Evolutionary conservation across 1,140 invertebrate species (phyloP), one percentile per base, ranked within the genome.

Genomic region (Lasioglossum baleicum): DNA sequence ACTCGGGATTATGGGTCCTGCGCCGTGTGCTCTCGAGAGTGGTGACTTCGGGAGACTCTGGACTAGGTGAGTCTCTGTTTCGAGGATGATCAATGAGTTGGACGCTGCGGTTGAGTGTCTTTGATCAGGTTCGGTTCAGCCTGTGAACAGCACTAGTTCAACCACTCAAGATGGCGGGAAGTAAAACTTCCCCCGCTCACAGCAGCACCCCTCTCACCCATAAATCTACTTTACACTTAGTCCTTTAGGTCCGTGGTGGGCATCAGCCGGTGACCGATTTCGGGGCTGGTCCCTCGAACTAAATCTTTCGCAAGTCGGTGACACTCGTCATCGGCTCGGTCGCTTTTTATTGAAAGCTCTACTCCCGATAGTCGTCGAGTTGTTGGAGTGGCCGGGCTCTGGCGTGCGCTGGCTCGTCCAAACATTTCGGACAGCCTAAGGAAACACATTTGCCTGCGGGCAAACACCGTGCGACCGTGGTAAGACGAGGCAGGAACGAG

Each of bases 381-480:
- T 87, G 87, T 89, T 87, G 90, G 63, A 40, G 56, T 70, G 44
- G 40, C 61, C 71, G 74, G 40, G 48, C 61, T 84, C 68, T 85
- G 20, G 53, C 61, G 74, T 48, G 87, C 74, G 63, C 78, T 82
- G 86, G 61, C 81, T 80, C 90, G 86, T 90, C 87, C 90, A 92
- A 92, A 92, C 91, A 91, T 91, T 88, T 90, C 86, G 87, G 88
- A 88, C 89, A 84, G 90, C 91, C 89, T 92, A 91, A 92, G 90
- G 90, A 92, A 93, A 93, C 91, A 90, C 90, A 92, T 93, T 93
- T 93, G 90, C 91, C 91, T 92, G 90, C 88, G 84, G 84, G 87
- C 90, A 92, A 92, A 92, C 88, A 79, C 70, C 69, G 51, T 15
- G 20, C 5, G 58, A 20, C 56, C 61, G 61, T 73, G 81, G 73